These are phyloP conservation scores for Vollenhovia emeryi DNA, from an alignment of 1,140 invertebrate genomes.

Conservation along the genomic window DNA sequence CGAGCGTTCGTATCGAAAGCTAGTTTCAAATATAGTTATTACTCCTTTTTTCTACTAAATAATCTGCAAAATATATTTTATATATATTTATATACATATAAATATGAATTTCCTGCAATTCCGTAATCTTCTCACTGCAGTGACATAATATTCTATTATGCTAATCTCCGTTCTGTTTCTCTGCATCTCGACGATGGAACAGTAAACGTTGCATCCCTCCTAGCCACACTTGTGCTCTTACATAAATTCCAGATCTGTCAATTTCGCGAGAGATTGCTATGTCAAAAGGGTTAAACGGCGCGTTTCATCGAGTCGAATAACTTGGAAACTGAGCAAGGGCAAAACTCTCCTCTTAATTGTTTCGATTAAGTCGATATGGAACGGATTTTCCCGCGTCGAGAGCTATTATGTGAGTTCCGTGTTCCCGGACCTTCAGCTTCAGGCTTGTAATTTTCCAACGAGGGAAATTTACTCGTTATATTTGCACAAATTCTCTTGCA, in stretches of 20 bases:
- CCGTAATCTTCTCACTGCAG: neutral
- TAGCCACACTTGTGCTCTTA: neutral
- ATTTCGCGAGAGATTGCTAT: conserved; percentile 1
- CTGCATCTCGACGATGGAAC: neutral
- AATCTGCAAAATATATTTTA: neutral
- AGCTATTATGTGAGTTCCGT: neutral
- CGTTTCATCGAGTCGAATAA: neutral
- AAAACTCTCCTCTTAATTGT: conserved; percentile 40
- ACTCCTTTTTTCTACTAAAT: neutral
- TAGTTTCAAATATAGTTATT: neutral
- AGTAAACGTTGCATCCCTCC: neutral
- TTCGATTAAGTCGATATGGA: conserved; percentile 32
- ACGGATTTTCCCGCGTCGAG: conserved; percentile 2
- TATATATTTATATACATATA: neutral
- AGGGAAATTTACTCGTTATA: neutral
- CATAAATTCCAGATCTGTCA: conserved; percentile 35
- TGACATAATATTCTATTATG: neutral
- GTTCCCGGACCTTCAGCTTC: neutral
- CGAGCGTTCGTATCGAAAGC: neutral
- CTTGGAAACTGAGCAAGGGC: neutral
- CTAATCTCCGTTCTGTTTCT: neutral
- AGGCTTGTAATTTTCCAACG: conserved; percentile 1
- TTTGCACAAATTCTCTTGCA: conserved; percentile 22
- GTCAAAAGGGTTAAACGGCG: conserved; percentile 33
- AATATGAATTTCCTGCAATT: neutral